Conservation (phyloP, 2,113 vertebrate genomes). For the Ciconia maguari region DNA sequence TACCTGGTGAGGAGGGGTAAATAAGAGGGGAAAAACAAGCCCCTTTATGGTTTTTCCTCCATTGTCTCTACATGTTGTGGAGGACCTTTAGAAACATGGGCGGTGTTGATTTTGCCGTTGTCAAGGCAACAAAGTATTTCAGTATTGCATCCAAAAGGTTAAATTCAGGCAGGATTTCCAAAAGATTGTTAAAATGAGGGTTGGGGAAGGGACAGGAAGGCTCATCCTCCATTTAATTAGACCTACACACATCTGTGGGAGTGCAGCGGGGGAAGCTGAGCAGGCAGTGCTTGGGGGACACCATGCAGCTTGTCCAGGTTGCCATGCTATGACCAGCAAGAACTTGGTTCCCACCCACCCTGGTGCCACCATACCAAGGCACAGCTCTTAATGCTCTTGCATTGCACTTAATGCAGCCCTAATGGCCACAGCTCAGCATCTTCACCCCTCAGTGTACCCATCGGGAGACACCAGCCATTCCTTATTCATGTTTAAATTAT, state of each 20-base stretch:
- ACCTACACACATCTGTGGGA: neutral
- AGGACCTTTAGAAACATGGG: neutral
- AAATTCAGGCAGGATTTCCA: neutral
- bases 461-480: accelerated
- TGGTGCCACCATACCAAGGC: neutral
- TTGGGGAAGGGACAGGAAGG: neutral
- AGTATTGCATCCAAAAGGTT: neutral
- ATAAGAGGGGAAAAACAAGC: neutral
- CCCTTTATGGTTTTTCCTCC: neutral
- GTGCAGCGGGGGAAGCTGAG: neutral
- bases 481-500: neutral
- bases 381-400: neutral
- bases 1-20: neutral
- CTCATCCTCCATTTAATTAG: neutral
- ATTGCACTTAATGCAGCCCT: accelerated
- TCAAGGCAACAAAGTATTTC: neutral
- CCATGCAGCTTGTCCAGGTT: neutral
- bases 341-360: neutral
- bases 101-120: neutral
- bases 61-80: neutral
- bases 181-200: neutral
- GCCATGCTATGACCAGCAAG: neutral
- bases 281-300: neutral
- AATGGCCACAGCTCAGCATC: neutral
- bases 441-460: neutral